These are phyloP conservation scores for Microctonus brassicae DNA, from an alignment of 2,888 invertebrate genomes.

Conservation along the genomic window DNA sequence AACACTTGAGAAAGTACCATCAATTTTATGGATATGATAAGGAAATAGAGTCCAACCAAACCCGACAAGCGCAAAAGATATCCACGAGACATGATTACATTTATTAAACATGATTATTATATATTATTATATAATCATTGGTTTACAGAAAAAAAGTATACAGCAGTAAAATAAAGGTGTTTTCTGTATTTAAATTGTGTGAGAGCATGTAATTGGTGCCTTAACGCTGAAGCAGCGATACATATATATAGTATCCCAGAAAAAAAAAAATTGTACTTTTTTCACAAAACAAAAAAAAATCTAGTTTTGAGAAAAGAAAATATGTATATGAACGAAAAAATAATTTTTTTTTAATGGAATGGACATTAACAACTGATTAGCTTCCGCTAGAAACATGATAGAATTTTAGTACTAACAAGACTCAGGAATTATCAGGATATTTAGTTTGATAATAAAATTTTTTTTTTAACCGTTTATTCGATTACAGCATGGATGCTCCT, in stretches of 20 bases:
- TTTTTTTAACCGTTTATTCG: not conserved
- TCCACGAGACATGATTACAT: constrained; percentile 69
- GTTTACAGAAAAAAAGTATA: constrained; percentile 65
- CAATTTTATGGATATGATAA: constrained; percentile 65
- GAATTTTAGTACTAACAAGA: not conserved
- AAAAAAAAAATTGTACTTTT: not conserved
- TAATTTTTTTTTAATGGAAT: constrained; percentile 33
- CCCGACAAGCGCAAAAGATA: constrained; percentile 69
- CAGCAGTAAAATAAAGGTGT: constrained; percentile 45
- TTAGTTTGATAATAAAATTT: no score
- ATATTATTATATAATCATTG: constrained; percentile 65
- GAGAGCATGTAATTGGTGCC: constrained; percentile 21
- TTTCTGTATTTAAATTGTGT: constrained; percentile 24
- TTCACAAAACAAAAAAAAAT: constrained; percentile 1
- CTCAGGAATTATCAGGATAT: no score
- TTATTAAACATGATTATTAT: constrained; percentile 70
- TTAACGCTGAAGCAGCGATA: constrained; percentile 19
- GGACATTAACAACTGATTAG: constrained; percentile 52
- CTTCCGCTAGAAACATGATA: constrained; percentile 57
- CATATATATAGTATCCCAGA: constrained; percentile 28
- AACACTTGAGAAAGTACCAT: constrained; percentile 61
- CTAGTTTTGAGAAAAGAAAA: not conserved
- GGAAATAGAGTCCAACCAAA: constrained; percentile 67
- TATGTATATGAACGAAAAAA: constrained; percentile 8
- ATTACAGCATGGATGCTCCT: not conserved